Conservation (phyloP, 2,888 invertebrate genomes). For the Torymus tubicola region DNA sequence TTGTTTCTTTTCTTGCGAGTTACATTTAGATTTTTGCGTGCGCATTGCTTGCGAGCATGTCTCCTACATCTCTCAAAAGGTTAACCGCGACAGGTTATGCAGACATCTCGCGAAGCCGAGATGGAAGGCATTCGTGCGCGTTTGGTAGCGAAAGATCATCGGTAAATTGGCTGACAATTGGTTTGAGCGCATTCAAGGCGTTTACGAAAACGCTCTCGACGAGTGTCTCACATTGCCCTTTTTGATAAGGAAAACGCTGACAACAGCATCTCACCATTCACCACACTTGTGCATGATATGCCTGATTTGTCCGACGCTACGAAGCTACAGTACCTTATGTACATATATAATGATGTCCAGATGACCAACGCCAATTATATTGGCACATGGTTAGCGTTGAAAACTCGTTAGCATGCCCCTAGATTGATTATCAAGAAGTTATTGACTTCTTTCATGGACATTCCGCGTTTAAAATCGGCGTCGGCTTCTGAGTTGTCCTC, state of each 20-base stretch:
- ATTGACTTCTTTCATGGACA: slow-evolving; percentile 7
- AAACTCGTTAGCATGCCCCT: background rate
- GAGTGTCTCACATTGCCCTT: too few species aligned
- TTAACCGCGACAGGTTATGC: background rate
- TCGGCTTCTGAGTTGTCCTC: background rate
- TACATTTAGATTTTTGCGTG: too few species aligned
- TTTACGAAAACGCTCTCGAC: too few species aligned
- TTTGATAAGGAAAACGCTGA: too few species aligned
- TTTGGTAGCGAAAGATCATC: background rate
- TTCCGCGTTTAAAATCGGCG: background rate
- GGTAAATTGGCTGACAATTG: too few species aligned
- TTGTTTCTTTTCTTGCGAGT: too few species aligned
- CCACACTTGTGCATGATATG: background rate
- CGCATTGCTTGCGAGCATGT: background rate
- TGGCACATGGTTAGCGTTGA: background rate
- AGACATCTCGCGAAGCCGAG: slow-evolving; percentile 2
- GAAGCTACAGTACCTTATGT: background rate
- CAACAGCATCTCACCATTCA: background rate
- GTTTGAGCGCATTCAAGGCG: too few species aligned
- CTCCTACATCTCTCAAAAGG: slow-evolving; percentile 1
- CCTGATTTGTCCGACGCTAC: background rate
- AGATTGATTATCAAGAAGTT: background rate
- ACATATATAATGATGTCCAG: background rate
- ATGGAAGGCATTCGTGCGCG: background rate
- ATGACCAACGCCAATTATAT: background rate